phyloP scores from a whole-genome alignment of 2,797 vertebrate genomes.

The Centropyge bicolor region DNA sequence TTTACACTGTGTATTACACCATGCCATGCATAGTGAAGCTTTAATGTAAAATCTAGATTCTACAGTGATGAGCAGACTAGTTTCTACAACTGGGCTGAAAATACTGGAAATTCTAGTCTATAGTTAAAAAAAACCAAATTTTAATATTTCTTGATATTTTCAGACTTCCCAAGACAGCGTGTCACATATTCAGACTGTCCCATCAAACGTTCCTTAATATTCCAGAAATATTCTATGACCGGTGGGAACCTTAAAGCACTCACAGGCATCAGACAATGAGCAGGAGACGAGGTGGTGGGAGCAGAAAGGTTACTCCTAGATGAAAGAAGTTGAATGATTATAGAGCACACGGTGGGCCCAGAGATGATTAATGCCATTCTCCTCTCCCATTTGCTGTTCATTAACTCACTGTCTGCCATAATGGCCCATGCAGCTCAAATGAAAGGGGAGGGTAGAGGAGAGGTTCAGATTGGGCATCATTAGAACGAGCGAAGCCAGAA shows the following conservation, averaged over 20 bases:
- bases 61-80: background rate
- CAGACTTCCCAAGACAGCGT: background rate
- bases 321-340: slow-evolving; percentile 84
- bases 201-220: slow-evolving; percentile 43
- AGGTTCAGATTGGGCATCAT: slow-evolving; percentile 88
- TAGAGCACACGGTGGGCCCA: slow-evolving; percentile 75
- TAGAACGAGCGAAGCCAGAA: slow-evolving; percentile 81
- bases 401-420: slow-evolving; percentile 93
- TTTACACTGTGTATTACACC: background rate
- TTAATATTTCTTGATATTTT: background rate
- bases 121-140: background rate
- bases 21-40: background rate
- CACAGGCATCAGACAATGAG: slow-evolving; percentile 16
- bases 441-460: slow-evolving; percentile 88
- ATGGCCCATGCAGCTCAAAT: slow-evolving; percentile 88
- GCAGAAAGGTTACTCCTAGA: slow-evolving; percentile 74
- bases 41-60: slow-evolving; percentile 9
- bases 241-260: slow-evolving; percentile 25
- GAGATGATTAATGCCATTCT: slow-evolving; percentile 91
- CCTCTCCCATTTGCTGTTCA: slow-evolving; percentile 91
- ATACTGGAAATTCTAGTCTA: background rate
- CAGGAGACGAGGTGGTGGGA: slow-evolving; percentile 29
- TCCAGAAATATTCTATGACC: slow-evolving; percentile 28
- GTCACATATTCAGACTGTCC: slow-evolving; percentile 18
- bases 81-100: background rate